These are phyloP conservation scores for Xenopus borealis DNA, from an alignment of 2,113 vertebrate genomes.

Conservation along the genomic window DNA sequence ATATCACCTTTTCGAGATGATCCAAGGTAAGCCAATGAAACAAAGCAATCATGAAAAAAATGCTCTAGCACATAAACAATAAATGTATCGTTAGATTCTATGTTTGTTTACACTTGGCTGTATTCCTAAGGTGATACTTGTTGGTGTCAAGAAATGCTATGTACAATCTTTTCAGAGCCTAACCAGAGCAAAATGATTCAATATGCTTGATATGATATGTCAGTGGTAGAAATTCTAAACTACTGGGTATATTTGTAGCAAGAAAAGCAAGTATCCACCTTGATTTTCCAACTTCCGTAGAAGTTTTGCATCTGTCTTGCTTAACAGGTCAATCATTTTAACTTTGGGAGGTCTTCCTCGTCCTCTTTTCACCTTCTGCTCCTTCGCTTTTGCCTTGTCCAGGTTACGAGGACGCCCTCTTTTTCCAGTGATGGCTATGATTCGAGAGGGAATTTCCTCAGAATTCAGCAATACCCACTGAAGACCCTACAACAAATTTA, in stretches of 20 bases:
- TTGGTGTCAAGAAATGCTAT: no score
- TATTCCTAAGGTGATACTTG: no score
- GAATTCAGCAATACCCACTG: slow-evolving; percentile 84
- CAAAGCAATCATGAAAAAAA: no score
- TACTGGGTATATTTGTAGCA: neutral
- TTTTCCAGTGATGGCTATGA: slow-evolving; percentile 93
- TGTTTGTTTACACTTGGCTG: no score
- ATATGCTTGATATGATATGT: no score
- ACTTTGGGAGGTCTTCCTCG: slow-evolving; percentile 88
- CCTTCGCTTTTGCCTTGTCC: slow-evolving; percentile 73
- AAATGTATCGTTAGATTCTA: no score
- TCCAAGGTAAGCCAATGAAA: no score
- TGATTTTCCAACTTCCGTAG: slow-evolving; percentile 81
- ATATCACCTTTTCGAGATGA: no score
- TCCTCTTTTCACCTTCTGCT: slow-evolving; percentile 62
- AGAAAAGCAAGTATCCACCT: slow-evolving; percentile 70
- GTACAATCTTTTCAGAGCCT: no score
- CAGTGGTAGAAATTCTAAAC: no score
- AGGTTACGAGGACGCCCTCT: slow-evolving; percentile 91
- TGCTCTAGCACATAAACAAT: no score
- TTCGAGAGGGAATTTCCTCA: slow-evolving; percentile 91
- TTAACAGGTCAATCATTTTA: slow-evolving; percentile 80
- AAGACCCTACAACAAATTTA: slow-evolving; percentile 59
- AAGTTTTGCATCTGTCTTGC: slow-evolving; percentile 81
- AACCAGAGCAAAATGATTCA: no score